phyloP scores from a whole-genome alignment of 2,113 vertebrate genomes.

The Platysternon megacephalum region DNA sequence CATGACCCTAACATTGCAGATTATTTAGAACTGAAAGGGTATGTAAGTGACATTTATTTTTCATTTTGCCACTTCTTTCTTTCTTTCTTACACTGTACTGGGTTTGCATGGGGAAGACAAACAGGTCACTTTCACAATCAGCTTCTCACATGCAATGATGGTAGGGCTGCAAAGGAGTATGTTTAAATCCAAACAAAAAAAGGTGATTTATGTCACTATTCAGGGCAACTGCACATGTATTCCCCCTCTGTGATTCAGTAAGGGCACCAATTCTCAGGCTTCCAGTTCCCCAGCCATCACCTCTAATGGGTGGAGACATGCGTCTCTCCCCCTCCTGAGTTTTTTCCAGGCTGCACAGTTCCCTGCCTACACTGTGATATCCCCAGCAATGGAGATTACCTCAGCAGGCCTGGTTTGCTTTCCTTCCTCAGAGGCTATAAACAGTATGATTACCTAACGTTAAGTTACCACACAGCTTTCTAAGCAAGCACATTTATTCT shows the following conservation, averaged over 20 bases:
- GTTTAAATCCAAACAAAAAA: conserved; percentile 39
- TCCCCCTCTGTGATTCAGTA: neutral
- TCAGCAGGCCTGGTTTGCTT: neutral
- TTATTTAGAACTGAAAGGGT: neutral
- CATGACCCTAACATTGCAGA: neutral
- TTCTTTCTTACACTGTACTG: neutral
- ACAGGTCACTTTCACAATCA: neutral
- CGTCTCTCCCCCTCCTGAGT: neutral
- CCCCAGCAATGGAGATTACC: neutral
- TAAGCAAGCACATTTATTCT: neutral
- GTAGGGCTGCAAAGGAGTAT: conserved; percentile 1
- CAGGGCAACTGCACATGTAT: neutral
- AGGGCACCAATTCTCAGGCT: neutral
- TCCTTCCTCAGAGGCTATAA: neutral
- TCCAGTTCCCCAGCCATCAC: neutral
- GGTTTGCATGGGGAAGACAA: conserved; percentile 13
- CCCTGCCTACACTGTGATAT: neutral
- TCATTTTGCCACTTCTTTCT: neutral
- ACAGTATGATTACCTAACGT: neutral
- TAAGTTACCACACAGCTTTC: neutral
- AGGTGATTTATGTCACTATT: neutral
- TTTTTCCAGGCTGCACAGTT: neutral
- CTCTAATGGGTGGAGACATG: neutral
- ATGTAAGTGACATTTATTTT: neutral
- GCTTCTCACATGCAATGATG: conserved; percentile 8